These are phyloP conservation scores for Sinotaia quadrata DNA, from an alignment of 2,888 invertebrate genomes.

Conservation along the genomic window DNA sequence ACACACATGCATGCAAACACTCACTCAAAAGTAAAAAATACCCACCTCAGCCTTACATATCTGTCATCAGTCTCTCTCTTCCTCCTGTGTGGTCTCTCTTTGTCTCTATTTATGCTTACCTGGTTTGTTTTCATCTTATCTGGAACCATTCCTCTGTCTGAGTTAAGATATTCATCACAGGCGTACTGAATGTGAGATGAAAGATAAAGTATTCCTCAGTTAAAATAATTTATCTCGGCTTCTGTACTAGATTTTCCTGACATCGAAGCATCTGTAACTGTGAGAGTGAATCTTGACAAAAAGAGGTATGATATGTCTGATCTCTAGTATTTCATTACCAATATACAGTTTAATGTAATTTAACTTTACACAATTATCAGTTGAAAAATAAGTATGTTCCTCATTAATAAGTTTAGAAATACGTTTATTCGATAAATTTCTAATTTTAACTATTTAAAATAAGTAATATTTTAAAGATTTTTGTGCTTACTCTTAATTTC, in stretches of 20 bases:
- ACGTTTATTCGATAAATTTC: not conserved
- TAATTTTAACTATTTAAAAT: not conserved
- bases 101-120: too few relatives aligned
- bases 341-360: not conserved
- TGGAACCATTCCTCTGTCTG: too few relatives aligned
- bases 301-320: not conserved
- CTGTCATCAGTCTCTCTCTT: too few relatives aligned
- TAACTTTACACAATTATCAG: not conserved
- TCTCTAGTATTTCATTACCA: not conserved
- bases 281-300: not conserved
- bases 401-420: not conserved
- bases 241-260: slow-evolving; percentile 1
- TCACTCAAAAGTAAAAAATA: too few relatives aligned
- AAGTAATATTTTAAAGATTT: not conserved
- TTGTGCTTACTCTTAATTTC: not conserved
- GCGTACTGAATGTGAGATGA: not conserved
- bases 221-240: not conserved
- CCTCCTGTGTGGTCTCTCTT: too few relatives aligned
- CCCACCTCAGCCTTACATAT: too few relatives aligned
- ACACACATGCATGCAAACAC: too few relatives aligned
- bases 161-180: too few relatives aligned
- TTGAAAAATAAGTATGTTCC: not conserved
- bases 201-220: not conserved
- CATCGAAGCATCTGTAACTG: not conserved
- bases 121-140: too few relatives aligned